Percentiles rank a stretch among this genome's conserved stretches.
Evolutionary conservation across 2,113 vertebrate species (phyloP).

Genomic region (Vidua chalybeata): DNA sequence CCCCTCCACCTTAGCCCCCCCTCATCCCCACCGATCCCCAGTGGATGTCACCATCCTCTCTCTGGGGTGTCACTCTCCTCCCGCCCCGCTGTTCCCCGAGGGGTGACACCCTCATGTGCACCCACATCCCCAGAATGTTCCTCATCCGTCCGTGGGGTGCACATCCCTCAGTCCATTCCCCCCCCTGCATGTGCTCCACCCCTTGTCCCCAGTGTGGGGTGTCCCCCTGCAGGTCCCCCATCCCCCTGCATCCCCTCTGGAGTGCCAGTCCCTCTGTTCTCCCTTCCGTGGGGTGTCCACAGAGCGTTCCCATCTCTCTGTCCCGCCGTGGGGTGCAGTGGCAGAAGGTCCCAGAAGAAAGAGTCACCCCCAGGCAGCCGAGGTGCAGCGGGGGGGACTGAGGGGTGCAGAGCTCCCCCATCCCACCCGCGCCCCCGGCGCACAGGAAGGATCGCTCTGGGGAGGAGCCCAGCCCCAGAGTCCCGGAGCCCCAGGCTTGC

Average conservation of each 20-base stretch:
- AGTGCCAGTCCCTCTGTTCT: not conserved
- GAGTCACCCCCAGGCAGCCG: not conserved
- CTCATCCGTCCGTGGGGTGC: not conserved
- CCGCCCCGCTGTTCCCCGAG: not conserved
- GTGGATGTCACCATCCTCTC: not conserved
- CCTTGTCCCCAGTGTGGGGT: not conserved
- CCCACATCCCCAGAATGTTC: not conserved
- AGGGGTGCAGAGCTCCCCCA: not conserved
- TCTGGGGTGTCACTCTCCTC: not conserved
- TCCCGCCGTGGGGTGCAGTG: not conserved
- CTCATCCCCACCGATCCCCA: too few relatives aligned
- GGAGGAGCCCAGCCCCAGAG: not conserved
- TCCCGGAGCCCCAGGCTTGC: not conserved
- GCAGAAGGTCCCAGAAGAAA: not conserved
- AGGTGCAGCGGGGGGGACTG: not conserved
- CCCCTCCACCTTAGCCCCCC: too few relatives aligned
- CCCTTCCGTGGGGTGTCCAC: not conserved
- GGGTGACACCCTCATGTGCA: not conserved
- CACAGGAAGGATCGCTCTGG: not conserved
- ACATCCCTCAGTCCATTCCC: not conserved
- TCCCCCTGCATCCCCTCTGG: not conserved
- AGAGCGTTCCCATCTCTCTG: not conserved
- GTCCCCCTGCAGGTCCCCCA: not conserved
- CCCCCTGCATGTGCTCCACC: not conserved
- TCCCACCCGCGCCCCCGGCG: accelerated